Base-by-base conservation (phyloP, 92 coral and sea anemone species). In the Palythoa grandis region DNA sequence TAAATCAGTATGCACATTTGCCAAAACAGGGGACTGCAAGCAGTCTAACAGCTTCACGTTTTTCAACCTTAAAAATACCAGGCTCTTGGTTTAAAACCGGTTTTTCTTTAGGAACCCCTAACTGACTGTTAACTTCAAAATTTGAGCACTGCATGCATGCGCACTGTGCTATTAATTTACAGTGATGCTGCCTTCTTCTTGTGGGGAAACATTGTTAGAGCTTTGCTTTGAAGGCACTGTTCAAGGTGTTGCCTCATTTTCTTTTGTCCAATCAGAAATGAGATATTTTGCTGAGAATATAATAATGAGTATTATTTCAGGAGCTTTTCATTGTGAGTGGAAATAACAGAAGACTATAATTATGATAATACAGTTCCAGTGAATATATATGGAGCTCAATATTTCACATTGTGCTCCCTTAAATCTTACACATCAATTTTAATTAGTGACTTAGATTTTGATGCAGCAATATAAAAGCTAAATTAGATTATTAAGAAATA, bases 121-220 rank as follows among this genome's bases (percentile, higher is more conserved):
- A n/a, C 70, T 65, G 11, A 66, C 37, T 66, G 25, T 35, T 29
- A 69, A 72, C 47, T 29, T 72, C 3, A 72, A 38, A 29, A 72
- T 37, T 72, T n/a, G 52, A 5, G 76, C 76, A 35, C 1, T 68
- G 7, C 35, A 68, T 68, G 72, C 72, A 68, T 68, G 76, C 76
- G 9, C 52, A 72, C 76, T 72, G 76, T 24, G 29, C 20, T 72
- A 72, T 72, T 72, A 72, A 4, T 72, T 72, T 72, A 72, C 76
- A 72, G 22, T 35, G 76, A 29, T 72, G 76, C 52, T 29, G 50
- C 76, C 76, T 72, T 29, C 76, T 72, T 72, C 76, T 35, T 72
- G 8, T 72, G 76, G 76, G 76, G 76, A 72, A 72, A 72, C 52
- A 35, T 72, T 72, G 76, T 72, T 72, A 72, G 76, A 72, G 35